Base-by-base conservation (phyloP, 1,140 invertebrate species). In the Calycopis cecrops region DNA sequence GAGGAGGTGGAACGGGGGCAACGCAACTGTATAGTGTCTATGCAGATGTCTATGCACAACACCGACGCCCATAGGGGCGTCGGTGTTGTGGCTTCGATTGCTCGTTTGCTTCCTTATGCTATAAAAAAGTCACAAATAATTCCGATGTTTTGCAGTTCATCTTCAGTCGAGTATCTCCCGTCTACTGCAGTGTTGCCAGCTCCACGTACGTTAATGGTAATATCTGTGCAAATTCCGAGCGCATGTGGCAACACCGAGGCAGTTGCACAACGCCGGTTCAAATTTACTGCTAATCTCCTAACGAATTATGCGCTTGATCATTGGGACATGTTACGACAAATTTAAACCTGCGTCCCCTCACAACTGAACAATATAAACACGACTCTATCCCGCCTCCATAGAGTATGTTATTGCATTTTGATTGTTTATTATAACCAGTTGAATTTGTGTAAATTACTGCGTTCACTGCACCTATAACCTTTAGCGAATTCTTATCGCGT, bases 301-400 rank as follows among this genome's bases (percentile, higher is more conserved):
- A 44, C 40, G 40, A 44, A 44, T 44, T 44, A 44, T 44, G 40
- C 40, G 40, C 40, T 9, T 44, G 40, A 44, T 44, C 40, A 44
- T 44, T 44, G 12, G 40, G 40, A 44, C 40, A 44, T 16, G 40
- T 16, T 44, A 44, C 17, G 40, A 16, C 40, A 44, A 44, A 44
- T 16, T 44, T 44, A 44, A 16, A 44, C 16, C 40, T 16, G 40
- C 40, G 8, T 44, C 16, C 14, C 16, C 16, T 14, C 3, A 17
- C 6, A 17, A 14, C 9, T 44, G 14, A 6, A 16, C 4, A 10
- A 16, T 9, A 8, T 9, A 44, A 44, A 14, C 6, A 14, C 4
- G 16, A 44, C 40, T 9, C 9, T 44, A 17, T 16, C 0, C 0
- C 12, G 1, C 6, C 9, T 1, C 9, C 9, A 17, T 44, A 44